Base-by-base conservation (phyloP, 30 jellyfish, hydroid and myxozoan genomes). In the Pelagia noctiluca region DNA sequence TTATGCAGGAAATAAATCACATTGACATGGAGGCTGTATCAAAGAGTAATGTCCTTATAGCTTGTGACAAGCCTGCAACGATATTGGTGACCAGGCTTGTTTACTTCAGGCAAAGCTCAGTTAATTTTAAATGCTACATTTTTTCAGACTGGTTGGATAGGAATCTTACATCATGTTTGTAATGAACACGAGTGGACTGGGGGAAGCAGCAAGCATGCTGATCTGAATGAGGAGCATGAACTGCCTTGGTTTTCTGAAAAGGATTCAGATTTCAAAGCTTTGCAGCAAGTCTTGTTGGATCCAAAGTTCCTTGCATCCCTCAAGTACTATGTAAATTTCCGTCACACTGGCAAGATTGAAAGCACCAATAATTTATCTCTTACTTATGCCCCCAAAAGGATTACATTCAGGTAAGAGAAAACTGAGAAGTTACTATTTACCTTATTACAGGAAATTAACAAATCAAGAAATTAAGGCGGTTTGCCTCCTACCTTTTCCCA, bases 331-430 rank as follows among this genome's bases (percentile, higher is more conserved):
- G 24, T 65, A 38, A 35, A 22, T 34, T 69, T 69, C 31, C 63
- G 82, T n/a, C 82, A 69, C 82, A 69, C 82, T 18, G 82, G 82
- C n/a, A 69, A 69, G 63, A 64, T 69, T 21, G 82, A 26, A 66
- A 19, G 65, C 22, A 3, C 36, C 82, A 69, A 69, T 38, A 38
- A 35, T 66, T 37, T 28, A 29, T 35, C 68, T 69, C 68, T 22
- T n/a, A n/a, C 18, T 64, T 64, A 64, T 64, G 77, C 77, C 24
- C 32, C 77, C 46, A 64, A 64, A 32, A 29, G 77, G 30, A 24
- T 8, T 64, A 48, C 77, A 22, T 64, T 64, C 32, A 28, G 11
- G 77, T 61, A 18, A 64, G 32, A 32, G 24, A 64, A 16, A 22
- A 29, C 77, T n/a, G n/a, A n/a, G n/a, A n/a, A n/a, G n/a, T n/a